Conservation (phyloP, 2,113 vertebrate species). For the Syngnathus floridae region DNA sequence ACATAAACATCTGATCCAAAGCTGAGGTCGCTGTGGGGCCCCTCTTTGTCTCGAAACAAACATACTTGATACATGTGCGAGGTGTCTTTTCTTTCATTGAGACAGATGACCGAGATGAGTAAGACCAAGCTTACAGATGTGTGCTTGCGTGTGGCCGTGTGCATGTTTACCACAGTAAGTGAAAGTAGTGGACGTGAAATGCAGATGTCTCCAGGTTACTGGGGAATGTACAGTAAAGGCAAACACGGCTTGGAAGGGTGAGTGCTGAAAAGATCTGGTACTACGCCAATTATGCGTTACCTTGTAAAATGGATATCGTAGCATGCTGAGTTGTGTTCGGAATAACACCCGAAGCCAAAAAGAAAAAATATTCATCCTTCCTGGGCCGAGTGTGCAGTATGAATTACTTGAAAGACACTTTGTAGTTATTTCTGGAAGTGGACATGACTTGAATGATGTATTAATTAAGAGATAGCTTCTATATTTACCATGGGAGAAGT, state of each 20-base stretch:
- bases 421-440: neutral
- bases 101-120: neutral
- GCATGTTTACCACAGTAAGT: slow-evolving; percentile 21
- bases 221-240: slow-evolving; percentile 51
- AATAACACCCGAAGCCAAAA: neutral
- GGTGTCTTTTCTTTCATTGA: slow-evolving; percentile 12
- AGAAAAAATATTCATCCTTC: too few species aligned
- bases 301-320: neutral
- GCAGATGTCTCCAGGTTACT: slow-evolving; percentile 64
- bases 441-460: neutral
- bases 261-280: slow-evolving; percentile 35
- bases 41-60: slow-evolving; percentile 41
- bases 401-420: neutral
- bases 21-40: slow-evolving; percentile 39
- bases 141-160: slow-evolving; percentile 3
- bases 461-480: neutral
- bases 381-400: too few species aligned
- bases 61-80: slow-evolving; percentile 40
- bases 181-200: slow-evolving; percentile 35
- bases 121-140: slow-evolving; percentile 8
- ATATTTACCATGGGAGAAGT: neutral
- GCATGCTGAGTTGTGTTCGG: neutral
- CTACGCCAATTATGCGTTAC: slow-evolving; percentile 29
- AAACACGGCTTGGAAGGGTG: slow-evolving; percentile 35
- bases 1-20: slow-evolving; percentile 55